Evolutionary conservation across 2,888 invertebrate genomes (phyloP).

Genomic region (Dolomedes plantarius): DNA sequence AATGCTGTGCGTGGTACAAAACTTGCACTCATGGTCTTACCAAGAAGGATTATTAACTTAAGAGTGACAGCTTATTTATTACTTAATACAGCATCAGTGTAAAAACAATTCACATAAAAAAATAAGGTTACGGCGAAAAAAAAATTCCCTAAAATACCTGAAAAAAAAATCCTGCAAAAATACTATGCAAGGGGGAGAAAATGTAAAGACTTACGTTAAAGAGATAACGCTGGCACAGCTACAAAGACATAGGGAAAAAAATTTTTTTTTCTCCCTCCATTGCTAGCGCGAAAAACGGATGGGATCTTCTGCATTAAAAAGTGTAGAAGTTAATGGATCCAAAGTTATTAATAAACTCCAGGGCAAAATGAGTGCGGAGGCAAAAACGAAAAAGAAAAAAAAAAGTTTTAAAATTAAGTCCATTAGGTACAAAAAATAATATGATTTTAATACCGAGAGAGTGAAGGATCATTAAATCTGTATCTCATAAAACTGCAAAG

Average conservation of each 20-base stretch:
- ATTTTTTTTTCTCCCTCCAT: conserved; percentile 25
- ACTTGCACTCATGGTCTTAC: neutral
- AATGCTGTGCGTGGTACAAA: no score
- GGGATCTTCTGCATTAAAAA: conserved; percentile 36
- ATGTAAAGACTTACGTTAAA: neutral
- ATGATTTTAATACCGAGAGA: conserved; percentile 68
- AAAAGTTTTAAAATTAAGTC: conserved; percentile 64
- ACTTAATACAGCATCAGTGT: neutral
- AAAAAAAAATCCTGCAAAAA: neutral
- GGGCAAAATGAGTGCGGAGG: conserved; percentile 40
- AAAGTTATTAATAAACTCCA: conserved; percentile 67
- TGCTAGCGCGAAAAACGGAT: conserved; percentile 1
- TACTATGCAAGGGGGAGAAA: neutral
- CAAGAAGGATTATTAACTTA: neutral
- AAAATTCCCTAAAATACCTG: neutral
- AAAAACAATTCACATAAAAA: neutral
- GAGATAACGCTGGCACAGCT: conserved; percentile 41
- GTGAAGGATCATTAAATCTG: conserved; percentile 70
- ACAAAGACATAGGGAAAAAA: conserved; percentile 11
- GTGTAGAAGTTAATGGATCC: conserved; percentile 59
- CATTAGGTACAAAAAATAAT: conserved; percentile 64
- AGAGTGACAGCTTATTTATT: conserved; percentile 12
- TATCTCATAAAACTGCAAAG: conserved; percentile 68
- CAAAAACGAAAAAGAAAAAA: neutral
- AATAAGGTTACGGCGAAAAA: neutral